These are phyloP conservation scores for Cryptoprocta ferox DNA, from an alignment of 2,797 vertebrate species.

Conservation along the genomic window DNA sequence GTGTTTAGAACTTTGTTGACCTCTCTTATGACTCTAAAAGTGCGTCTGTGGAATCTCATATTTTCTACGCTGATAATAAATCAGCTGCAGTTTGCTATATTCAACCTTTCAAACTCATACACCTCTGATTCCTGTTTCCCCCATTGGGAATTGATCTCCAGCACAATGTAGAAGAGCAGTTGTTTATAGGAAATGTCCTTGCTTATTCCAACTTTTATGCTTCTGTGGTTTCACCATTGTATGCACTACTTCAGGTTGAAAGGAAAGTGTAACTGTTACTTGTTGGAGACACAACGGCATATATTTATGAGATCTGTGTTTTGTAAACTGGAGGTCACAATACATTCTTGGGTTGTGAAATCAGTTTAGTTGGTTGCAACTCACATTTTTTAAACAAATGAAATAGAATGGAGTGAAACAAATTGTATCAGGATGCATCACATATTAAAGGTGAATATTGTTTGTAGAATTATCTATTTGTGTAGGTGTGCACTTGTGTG, in stretches of 20 bases:
- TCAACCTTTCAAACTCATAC: neutral
- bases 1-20: neutral
- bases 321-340: neutral
- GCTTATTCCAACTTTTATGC: neutral
- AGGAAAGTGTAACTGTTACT: neutral
- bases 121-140: neutral
- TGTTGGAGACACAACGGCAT: neutral
- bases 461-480: neutral
- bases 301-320: constrained; percentile 18
- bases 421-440: neutral
- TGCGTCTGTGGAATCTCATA: neutral
- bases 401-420: neutral
- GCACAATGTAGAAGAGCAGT: neutral
- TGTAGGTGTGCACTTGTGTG: neutral
- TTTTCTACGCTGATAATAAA: neutral
- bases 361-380: neutral
- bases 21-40: neutral
- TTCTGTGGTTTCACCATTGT: neutral
- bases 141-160: neutral
- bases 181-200: neutral
- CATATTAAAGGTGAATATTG: neutral
- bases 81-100: neutral
- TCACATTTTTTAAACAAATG: neutral
- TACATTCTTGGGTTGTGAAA: neutral
- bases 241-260: neutral